Percentiles rank a stretch among this genome's conserved stretches.
Conservation (phyloP, 2,888 invertebrate species). For the Leptopterna dolabrata region DNA sequence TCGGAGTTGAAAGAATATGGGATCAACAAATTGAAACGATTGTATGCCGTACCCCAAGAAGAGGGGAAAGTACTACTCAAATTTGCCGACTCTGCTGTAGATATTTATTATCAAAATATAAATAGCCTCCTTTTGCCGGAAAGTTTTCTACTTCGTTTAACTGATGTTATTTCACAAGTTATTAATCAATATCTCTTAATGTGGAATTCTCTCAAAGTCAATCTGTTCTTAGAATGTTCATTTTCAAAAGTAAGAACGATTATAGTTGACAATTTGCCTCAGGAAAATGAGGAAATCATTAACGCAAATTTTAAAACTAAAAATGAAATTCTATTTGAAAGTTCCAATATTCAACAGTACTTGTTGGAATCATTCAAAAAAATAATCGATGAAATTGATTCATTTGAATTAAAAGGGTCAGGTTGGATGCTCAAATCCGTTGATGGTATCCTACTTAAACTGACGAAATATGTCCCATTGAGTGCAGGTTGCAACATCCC, state of each 20-base stretch:
- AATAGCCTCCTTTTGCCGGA: not conserved
- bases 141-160: not conserved
- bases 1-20: not conserved
- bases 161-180: not conserved
- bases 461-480: not conserved
- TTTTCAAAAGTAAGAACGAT: not conserved
- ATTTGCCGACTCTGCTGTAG: not conserved
- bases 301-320: constrained; percentile 19
- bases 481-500: not conserved
- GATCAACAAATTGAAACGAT: not conserved
- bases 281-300: not conserved
- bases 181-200: not conserved
- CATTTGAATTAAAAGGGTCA: constrained; percentile 3
- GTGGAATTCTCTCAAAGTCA: not conserved
- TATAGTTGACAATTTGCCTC: not conserved
- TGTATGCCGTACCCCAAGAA: not conserved
- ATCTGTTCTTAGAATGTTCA: not conserved
- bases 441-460: not conserved
- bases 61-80: not conserved
- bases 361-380: not conserved
- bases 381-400: not conserved
- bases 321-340: not conserved
- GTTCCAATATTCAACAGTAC: not conserved
- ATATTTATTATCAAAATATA: not conserved
- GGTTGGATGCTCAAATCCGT: not conserved